Percentiles rank a stretch among this genome's conserved stretches.
phyloP scores from a whole-genome alignment of 92 coral and sea anemone species.

The Porites evermanni region DNA sequence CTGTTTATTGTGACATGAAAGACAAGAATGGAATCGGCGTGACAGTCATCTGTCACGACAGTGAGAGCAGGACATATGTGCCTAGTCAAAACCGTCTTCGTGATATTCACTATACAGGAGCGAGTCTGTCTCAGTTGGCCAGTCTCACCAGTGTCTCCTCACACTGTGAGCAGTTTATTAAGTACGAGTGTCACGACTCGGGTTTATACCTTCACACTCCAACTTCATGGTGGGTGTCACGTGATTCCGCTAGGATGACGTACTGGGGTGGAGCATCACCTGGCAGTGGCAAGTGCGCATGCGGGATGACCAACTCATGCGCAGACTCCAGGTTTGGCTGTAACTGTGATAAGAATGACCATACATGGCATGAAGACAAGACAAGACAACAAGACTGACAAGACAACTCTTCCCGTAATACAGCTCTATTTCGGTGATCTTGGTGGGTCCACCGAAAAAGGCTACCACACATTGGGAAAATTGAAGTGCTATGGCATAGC shows the following conservation, averaged over 20 bases:
- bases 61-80: conserved; percentile 62
- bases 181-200: conserved; percentile 57
- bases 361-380: conserved; percentile 32
- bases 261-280: conserved; percentile 49
- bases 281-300: conserved; percentile 63
- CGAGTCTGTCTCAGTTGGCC: conserved; percentile 53
- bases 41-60: conserved; percentile 72
- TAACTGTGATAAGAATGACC: conserved; percentile 54
- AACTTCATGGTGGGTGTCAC: conserved; percentile 41
- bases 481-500: conserved; percentile 41
- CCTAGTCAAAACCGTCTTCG: conserved; percentile 16
- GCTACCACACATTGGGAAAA: conserved; percentile 23
- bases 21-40: conserved; percentile 64
- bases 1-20: conserved; percentile 65
- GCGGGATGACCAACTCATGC: conserved; percentile 69
- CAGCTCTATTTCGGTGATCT: conserved; percentile 58
- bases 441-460: background rate
- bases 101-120: conserved; percentile 51
- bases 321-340: conserved; percentile 32
- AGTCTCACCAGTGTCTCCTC: conserved; percentile 54
- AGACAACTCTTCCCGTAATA: conserved; percentile 26
- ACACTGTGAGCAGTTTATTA: conserved; percentile 70
- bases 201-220: background rate
- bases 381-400: conserved; percentile 25
- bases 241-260: conserved; percentile 19